A percentile compares a stretch with the other conserved stretches of the same genome.
Conservation (phyloP, 2,888 invertebrate genomes). For the Penaeus monodon region DNA sequence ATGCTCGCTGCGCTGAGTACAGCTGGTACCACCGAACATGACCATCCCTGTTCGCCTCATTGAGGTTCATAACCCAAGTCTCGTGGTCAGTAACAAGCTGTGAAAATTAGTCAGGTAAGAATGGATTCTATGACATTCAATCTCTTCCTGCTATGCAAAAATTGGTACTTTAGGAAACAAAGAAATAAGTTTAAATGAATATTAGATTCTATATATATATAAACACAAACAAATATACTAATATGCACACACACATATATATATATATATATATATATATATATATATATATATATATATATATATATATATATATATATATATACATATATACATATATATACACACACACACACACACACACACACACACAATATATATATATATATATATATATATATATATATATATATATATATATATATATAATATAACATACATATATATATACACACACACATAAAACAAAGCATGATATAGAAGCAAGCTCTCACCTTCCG, state of each 20-base stretch:
- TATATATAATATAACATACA: neutral
- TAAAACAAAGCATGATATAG: neutral
- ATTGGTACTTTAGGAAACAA: neutral
- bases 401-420: neutral
- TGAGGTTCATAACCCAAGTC: slow-evolving; percentile 94
- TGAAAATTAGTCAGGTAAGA: slow-evolving; percentile 66
- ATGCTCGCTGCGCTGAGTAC: slow-evolving; percentile 87
- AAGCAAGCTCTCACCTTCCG: slow-evolving; percentile 68
- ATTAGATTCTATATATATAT: neutral
- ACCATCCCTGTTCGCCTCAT: slow-evolving; percentile 82
- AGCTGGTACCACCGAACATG: slow-evolving; percentile 84
- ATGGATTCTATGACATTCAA: neutral
- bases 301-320: slow-evolving; percentile 67
- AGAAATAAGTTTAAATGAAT: neutral
- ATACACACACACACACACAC: no score
- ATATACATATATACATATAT: neutral
- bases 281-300: neutral
- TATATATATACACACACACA: neutral
- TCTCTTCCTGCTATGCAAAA: neutral
- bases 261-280: neutral
- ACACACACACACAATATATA: no score
- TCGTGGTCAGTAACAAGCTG: slow-evolving; percentile 93
- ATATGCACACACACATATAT: slow-evolving; percentile 22
- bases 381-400: no score
- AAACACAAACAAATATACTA: no score